Conservation (phyloP, 2,888 invertebrate genomes). For the Drosophila basisetae region DNA sequence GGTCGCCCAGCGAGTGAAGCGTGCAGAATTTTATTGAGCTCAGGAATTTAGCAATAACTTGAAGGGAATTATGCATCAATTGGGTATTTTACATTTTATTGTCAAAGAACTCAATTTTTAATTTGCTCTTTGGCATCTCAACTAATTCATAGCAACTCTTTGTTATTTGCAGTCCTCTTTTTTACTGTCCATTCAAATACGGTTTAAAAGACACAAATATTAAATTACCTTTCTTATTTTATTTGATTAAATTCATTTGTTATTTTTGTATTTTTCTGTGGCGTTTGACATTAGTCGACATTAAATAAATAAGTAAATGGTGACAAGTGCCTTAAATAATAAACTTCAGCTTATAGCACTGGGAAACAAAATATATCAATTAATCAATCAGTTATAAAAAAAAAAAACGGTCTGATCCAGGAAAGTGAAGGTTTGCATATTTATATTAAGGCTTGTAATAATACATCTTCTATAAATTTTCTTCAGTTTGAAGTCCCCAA, state of each 20-base stretch:
- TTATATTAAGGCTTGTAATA: too few species aligned
- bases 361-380: background rate
- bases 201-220: background rate
- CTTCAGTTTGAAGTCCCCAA: background rate
- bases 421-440: background rate
- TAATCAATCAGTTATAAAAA: background rate
- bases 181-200: background rate
- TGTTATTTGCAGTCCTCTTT: background rate
- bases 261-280: background rate
- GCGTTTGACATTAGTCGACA: background rate
- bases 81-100: background rate
- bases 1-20: slow-evolving; percentile 1
- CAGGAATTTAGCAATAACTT: slow-evolving; percentile 1
- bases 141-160: background rate
- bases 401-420: background rate
- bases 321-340: background rate
- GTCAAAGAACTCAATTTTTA: background rate
- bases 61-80: background rate
- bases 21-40: slow-evolving; percentile 13
- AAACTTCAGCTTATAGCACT: too few species aligned
- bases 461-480: too few species aligned
- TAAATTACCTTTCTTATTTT: background rate
- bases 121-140: background rate
- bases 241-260: background rate
- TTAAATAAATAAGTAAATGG: background rate